A percentile compares a stretch with the other conserved stretches of the same genome.
These are phyloP conservation scores for Eonycteris spelaea DNA, from an alignment of 2,113 vertebrate species.

Conservation along the genomic window DNA sequence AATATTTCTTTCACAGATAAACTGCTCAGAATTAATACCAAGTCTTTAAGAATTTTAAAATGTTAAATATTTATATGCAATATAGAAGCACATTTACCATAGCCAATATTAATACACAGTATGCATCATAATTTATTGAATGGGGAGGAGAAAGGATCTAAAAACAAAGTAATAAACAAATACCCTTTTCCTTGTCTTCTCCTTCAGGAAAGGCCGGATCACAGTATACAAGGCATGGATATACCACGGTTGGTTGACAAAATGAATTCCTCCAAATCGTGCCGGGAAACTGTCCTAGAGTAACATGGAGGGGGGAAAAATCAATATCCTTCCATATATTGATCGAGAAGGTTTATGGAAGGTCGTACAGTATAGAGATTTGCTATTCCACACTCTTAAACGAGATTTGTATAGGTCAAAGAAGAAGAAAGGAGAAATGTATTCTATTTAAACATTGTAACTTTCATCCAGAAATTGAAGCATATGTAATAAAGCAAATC, in stretches of 20 bases:
- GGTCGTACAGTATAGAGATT: neutral
- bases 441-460: neutral
- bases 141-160: neutral
- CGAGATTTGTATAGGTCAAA: neutral
- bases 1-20: neutral
- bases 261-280: slow-evolving; percentile 98
- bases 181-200: slow-evolving; percentile 99
- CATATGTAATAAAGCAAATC: slow-evolving; percentile 7
- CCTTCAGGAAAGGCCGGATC: slow-evolving; percentile 97
- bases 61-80: slow-evolving; percentile 2
- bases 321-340: neutral
- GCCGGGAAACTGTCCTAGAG: slow-evolving; percentile 98
- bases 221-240: slow-evolving; percentile 98
- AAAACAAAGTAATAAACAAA: slow-evolving; percentile 55
- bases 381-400: neutral
- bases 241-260: slow-evolving; percentile 99
- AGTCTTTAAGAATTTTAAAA: neutral
- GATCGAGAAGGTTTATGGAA: neutral
- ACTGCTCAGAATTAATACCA: neutral
- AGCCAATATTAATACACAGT: neutral
- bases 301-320: slow-evolving; percentile 34
- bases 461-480: neutral
- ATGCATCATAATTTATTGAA: neutral
- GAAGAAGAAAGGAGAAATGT: neutral
- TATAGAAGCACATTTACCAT: neutral